Percentiles rank a stretch among this genome's conserved stretches.
Evolutionary conservation across 2,888 invertebrate species (phyloP).

Genomic region (Conchocele bisecta): DNA sequence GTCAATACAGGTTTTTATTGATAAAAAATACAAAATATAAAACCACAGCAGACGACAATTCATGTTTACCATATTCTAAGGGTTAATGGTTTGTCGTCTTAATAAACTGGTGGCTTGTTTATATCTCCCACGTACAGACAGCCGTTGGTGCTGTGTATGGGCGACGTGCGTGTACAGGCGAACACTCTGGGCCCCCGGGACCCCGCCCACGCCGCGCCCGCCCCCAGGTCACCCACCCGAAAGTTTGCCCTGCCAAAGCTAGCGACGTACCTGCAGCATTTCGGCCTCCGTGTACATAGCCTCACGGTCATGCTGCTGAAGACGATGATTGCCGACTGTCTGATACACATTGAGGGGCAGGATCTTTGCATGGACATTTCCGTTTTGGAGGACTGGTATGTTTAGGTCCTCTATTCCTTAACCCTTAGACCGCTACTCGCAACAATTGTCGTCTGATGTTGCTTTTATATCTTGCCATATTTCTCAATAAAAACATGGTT

Average conservation of each 20-base stretch:
- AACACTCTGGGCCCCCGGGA: conserved; percentile 21
- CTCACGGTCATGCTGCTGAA: conserved; percentile 82
- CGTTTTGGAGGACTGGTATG: conserved; percentile 68
- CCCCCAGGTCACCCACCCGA: conserved; percentile 16
- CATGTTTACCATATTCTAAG: too few relatives aligned
- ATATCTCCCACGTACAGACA: too few relatives aligned
- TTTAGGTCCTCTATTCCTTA: not conserved
- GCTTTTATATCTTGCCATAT: too few relatives aligned
- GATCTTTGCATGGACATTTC: conserved; percentile 72
- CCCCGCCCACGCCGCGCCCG: conserved; percentile 18
- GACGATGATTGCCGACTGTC: conserved; percentile 79
- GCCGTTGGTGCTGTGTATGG: conserved; percentile 77
- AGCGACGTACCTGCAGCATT: conserved; percentile 74
- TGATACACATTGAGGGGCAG: conserved; percentile 82
- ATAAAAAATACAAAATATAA: too few relatives aligned
- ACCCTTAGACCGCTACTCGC: too few relatives aligned
- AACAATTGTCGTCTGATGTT: too few relatives aligned
- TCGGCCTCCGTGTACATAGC: conserved; percentile 78
- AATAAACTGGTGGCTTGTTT: too few relatives aligned
- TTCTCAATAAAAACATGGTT: too few relatives aligned
- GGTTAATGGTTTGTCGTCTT: too few relatives aligned
- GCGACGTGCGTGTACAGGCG: conserved; percentile 79
- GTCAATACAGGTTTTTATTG: too few relatives aligned
- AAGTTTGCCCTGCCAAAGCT: conserved; percentile 57
- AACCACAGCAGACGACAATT: too few relatives aligned